Evolutionary conservation across 2,113 vertebrate genomes (phyloP).

Genomic region (Bagarius yarrelli): DNA sequence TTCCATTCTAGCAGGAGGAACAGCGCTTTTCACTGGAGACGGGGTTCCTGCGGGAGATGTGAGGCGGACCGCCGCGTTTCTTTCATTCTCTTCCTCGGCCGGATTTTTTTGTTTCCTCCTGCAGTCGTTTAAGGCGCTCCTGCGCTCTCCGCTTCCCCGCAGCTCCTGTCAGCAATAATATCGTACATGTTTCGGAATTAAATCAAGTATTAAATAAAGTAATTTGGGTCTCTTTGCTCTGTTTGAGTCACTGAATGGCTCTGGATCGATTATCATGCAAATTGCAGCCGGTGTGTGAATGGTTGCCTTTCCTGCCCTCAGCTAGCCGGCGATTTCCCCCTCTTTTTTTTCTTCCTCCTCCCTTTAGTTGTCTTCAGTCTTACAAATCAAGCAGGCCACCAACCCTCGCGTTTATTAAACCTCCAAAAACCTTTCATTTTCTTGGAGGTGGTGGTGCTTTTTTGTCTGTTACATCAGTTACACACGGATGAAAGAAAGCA

Average conservation of each 20-base stretch:
- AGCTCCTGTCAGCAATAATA: slow-evolving; percentile 57
- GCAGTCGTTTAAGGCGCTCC: slow-evolving; percentile 48
- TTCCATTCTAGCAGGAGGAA: slow-evolving; percentile 53
- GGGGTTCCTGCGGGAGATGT: slow-evolving; percentile 31
- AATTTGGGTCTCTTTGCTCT: slow-evolving; percentile 60
- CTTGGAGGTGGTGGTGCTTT: slow-evolving; percentile 17
- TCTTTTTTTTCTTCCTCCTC: not conserved
- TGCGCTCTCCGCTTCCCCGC: slow-evolving; percentile 43
- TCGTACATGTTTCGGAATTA: slow-evolving; percentile 70
- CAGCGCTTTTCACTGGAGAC: slow-evolving; percentile 36
- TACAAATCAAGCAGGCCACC: slow-evolving; percentile 40
- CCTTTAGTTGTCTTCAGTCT: slow-evolving; percentile 20
- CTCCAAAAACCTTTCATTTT: slow-evolving; percentile 31
- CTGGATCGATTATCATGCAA: slow-evolving; percentile 65
- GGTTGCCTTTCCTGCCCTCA: slow-evolving; percentile 59
- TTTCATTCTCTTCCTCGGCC: slow-evolving; percentile 42
- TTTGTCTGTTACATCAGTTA: slow-evolving; percentile 2
- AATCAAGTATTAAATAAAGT: slow-evolving; percentile 70
- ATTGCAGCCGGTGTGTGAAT: slow-evolving; percentile 61
- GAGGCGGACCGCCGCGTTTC: slow-evolving; percentile 23
- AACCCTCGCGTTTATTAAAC: slow-evolving; percentile 36
- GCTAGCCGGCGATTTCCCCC: not conserved
- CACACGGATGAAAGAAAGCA: not conserved
- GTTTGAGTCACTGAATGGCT: slow-evolving; percentile 65
- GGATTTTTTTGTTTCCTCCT: slow-evolving; percentile 16